Conservation (phyloP, 2,797 vertebrate species). For the Myotis findleyi region DNA sequence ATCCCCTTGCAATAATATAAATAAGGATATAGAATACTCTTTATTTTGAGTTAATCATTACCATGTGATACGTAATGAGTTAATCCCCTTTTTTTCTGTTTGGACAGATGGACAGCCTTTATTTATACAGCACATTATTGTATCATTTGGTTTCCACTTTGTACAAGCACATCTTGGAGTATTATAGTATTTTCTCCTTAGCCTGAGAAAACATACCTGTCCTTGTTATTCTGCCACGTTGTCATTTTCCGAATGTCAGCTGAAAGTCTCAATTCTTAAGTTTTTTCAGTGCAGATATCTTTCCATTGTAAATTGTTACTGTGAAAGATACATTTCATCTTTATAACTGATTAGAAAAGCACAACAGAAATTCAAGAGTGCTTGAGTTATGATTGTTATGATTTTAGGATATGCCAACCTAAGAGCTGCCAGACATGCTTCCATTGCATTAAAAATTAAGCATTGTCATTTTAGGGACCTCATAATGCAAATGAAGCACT, state of each 20-base stretch:
- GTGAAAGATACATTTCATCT: slow-evolving; percentile 16
- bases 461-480: slow-evolving; percentile 30
- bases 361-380: slow-evolving; percentile 40
- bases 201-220: slow-evolving; percentile 8
- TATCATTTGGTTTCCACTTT: slow-evolving; percentile 48
- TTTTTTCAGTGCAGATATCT: not conserved
- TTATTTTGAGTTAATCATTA: slow-evolving; percentile 25
- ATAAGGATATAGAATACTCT: slow-evolving; percentile 18
- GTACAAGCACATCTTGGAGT: slow-evolving; percentile 27
- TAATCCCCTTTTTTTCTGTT: slow-evolving; percentile 30
- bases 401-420: slow-evolving; percentile 36
- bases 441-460: slow-evolving; percentile 48
- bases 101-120: not conserved
- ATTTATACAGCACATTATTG: slow-evolving; percentile 36
- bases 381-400: slow-evolving; percentile 39
- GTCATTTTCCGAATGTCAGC: slow-evolving; percentile 50
- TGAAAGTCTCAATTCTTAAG: slow-evolving; percentile 21
- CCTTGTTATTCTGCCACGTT: slow-evolving; percentile 11
- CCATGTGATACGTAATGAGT: not conserved
- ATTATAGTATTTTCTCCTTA: slow-evolving; percentile 45
- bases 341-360: slow-evolving; percentile 27
- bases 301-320: slow-evolving; percentile 46
- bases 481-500: not conserved
- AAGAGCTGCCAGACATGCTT: slow-evolving; percentile 35
- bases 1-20: slow-evolving; percentile 20